A percentile compares a stretch with the other conserved stretches of the same genome.
Conservation (phyloP, 2,888 invertebrate species). For the Heliothis peltigera region DNA sequence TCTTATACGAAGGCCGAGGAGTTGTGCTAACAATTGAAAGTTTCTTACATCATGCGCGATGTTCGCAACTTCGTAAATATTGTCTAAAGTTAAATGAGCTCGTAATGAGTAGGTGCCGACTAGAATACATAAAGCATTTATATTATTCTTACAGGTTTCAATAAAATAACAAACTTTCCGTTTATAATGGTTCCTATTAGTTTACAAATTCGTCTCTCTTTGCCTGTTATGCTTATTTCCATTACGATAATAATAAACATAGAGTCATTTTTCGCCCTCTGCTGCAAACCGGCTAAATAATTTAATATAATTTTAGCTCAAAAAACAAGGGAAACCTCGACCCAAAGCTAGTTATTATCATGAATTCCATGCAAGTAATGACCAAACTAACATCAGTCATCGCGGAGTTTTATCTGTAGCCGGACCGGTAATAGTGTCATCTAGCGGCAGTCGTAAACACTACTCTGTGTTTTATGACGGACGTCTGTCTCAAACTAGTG, state of each 20-base stretch:
- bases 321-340: neutral
- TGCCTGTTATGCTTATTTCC: too few species aligned
- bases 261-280: too few species aligned
- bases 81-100: neutral
- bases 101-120: too few species aligned
- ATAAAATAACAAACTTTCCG: too few species aligned
- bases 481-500: conserved; percentile 44
- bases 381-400: conserved; percentile 14
- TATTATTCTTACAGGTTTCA: too few species aligned
- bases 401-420: conserved; percentile 33
- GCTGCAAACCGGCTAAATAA: too few species aligned
- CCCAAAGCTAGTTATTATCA: neutral
- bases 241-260: too few species aligned
- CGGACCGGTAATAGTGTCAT: conserved; percentile 19
- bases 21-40: neutral
- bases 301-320: too few species aligned
- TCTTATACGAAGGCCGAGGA: neutral
- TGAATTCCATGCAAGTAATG: conserved; percentile 13
- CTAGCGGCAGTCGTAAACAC: conserved; percentile 31
- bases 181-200: too few species aligned
- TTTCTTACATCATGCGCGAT: neutral
- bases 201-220: too few species aligned
- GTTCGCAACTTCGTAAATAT: neutral
- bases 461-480: neutral
- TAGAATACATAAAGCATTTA: too few species aligned